Evolutionary conservation across 2,888 invertebrate genomes (phyloP), one percentile per base, ranked within the genome.

Genomic region (Diabrotica balteata): DNA sequence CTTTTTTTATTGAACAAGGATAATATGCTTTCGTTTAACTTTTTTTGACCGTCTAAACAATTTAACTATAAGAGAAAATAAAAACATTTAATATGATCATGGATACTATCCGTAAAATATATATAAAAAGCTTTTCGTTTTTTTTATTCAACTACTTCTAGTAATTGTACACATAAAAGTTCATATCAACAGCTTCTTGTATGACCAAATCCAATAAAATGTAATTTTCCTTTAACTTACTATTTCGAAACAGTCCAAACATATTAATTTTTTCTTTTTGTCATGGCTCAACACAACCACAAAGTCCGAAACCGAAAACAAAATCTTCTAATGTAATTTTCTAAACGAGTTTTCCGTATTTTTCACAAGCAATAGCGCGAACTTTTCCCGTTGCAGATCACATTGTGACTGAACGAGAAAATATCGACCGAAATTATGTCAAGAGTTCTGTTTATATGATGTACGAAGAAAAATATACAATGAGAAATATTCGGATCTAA

Each of bases 391-490:
- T 53, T 52, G 66, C 61, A 68, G 64, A 69, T 66, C 72, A 69
- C 67, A 72, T 71, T 62, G 64, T 71, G 61, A 75, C 76, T 76
- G 70, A 44, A 43, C 10, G 61, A 55, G 62, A 70, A 73, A 67
- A 67, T 69, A 73, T 71, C 69, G 73, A 70, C 59, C 66, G 53
- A 63, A 72, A 70, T 63, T 72, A 66, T 63, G 66, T 53, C 59
- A 70, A 61, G 66, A 67, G 67, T 63, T 69, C 65, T 73, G 75
- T 76, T 76, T 75, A 75, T 71, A 47, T 64, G 71, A 66, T 64
- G 71, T 68, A 72, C 59, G 52, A 67, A 68, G 68, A 75, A 76
- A 71, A 76, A 76, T 76, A 76, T 72, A 75, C 76, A 72, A 73
- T 70, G 49, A 17, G 53, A 70, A 67, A 63, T 67, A 73, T 55